Evolutionary conservation across 2,888 invertebrate species (phyloP).

Genomic region (Drosophila kuntzei): DNA sequence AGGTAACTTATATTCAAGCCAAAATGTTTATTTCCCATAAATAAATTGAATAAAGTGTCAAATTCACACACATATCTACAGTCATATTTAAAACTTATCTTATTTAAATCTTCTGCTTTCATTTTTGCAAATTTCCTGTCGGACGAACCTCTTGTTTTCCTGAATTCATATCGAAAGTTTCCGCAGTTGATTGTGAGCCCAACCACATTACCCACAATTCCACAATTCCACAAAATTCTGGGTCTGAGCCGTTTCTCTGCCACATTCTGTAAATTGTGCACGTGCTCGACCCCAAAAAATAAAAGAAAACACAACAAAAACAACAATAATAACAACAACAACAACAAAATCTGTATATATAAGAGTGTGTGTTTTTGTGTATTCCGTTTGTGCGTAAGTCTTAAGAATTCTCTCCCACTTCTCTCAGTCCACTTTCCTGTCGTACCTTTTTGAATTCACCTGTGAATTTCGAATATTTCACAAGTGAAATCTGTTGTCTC

Average conservation of each 20-base stretch:
- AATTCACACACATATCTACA: neutral
- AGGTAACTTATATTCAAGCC: no score
- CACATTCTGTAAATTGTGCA: slow-evolving; percentile 32
- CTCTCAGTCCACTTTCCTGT: slow-evolving; percentile 13
- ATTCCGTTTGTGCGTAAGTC: slow-evolving; percentile 14
- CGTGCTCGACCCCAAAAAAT: slow-evolving; percentile 18
- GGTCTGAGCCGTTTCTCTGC: slow-evolving; percentile 21
- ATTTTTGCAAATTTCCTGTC: slow-evolving; percentile 10
- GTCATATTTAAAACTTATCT: neutral
- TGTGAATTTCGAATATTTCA: slow-evolving; percentile 59
- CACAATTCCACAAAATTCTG: slow-evolving; percentile 12
- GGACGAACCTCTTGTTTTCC: slow-evolving; percentile 8
- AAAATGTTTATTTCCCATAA: neutral
- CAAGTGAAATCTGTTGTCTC: slow-evolving; percentile 48
- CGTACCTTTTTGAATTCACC: slow-evolving; percentile 42
- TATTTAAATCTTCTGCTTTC: slow-evolving; percentile 5
- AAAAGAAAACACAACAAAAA: neutral
- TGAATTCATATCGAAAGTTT: slow-evolving; percentile 30
- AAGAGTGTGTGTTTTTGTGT: slow-evolving; percentile 5
- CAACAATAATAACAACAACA: neutral
- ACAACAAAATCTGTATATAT: slow-evolving; percentile 31
- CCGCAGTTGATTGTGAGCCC: slow-evolving; percentile 25
- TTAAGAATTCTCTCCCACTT: slow-evolving; percentile 13
- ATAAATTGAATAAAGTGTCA: slow-evolving; percentile 7
- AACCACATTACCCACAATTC: slow-evolving; percentile 27